Percentiles rank a stretch among this genome's conserved stretches.
Evolutionary conservation across 2,797 vertebrate genomes (phyloP).

Genomic region (Lithobates sylvaticus): DNA sequence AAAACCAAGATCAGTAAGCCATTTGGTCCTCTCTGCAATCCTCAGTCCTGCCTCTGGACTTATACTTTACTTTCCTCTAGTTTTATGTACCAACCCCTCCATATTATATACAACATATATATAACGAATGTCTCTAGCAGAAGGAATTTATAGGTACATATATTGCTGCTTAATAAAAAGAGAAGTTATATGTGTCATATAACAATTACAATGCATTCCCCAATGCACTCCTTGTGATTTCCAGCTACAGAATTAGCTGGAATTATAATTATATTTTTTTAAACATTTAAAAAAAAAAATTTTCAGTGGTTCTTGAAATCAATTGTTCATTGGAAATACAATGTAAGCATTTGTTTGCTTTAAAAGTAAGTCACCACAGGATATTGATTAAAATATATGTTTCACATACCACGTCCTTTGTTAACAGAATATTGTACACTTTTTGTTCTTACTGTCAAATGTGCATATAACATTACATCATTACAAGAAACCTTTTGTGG

Average conservation of each 20-base stretch:
- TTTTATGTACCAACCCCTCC: too few species aligned
- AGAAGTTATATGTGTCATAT: slow-evolving; percentile 36
- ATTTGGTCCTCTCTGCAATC: too few species aligned
- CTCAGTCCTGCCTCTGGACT: too few species aligned
- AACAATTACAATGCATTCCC: slow-evolving; percentile 39
- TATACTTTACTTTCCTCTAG: too few species aligned
- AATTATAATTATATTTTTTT: background rate
- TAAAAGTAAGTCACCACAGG: slow-evolving; percentile 43
- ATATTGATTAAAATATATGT: slow-evolving; percentile 61
- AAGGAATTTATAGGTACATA: too few species aligned
- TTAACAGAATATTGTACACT: slow-evolving; percentile 60
- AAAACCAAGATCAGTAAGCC: too few species aligned
- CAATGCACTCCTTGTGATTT: slow-evolving; percentile 15
- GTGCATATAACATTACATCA: slow-evolving; percentile 62
- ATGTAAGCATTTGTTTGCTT: slow-evolving; percentile 42
- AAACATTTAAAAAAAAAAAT: background rate
- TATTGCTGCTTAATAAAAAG: slow-evolving; percentile 23
- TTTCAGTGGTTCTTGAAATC: slow-evolving; percentile 22
- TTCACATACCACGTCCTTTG: slow-evolving; percentile 59
- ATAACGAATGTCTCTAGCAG: too few species aligned
- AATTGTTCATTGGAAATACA: slow-evolving; percentile 7
- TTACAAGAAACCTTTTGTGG: slow-evolving; percentile 62
- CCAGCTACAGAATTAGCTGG: background rate
- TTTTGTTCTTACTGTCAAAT: slow-evolving; percentile 61
- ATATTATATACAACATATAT: too few species aligned